phyloP scores from a whole-genome alignment of 2,888 invertebrate genomes.

The Drosophila mettleri region DNA sequence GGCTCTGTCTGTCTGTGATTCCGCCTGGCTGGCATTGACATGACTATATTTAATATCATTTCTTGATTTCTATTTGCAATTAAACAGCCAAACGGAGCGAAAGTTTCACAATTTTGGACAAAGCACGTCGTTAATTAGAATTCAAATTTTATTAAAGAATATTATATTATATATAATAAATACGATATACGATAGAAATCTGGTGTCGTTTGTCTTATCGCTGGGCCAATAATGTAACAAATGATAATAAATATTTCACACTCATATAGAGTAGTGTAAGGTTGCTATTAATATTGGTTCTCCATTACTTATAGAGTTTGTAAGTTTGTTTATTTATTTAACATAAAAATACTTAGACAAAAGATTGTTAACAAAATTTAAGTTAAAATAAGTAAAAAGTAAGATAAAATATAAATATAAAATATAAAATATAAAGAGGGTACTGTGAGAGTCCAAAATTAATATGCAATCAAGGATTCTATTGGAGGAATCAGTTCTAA shows the following conservation, averaged over 20 bases:
- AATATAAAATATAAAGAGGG: no score
- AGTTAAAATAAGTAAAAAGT: no score
- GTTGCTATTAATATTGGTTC: no score
- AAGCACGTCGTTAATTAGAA: constrained; percentile 45
- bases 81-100: constrained; percentile 65
- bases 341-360: no score
- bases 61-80: constrained; percentile 55
- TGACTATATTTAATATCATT: constrained; percentile 49
- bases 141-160: constrained; percentile 33
- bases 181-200: neutral
- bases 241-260: neutral
- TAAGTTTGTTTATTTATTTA: no score
- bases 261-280: neutral
- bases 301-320: no score
- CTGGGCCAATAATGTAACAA: constrained; percentile 2
- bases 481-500: no score
- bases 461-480: no score
- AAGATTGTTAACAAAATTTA: no score
- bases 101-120: constrained; percentile 32
- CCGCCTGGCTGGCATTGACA: constrained; percentile 49
- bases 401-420: no score
- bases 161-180: neutral
- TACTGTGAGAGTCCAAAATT: no score
- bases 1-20: neutral
- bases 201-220: constrained; percentile 32